Conservation (phyloP, 1,140 invertebrate genomes). For the Lordiphosa mommai region DNA sequence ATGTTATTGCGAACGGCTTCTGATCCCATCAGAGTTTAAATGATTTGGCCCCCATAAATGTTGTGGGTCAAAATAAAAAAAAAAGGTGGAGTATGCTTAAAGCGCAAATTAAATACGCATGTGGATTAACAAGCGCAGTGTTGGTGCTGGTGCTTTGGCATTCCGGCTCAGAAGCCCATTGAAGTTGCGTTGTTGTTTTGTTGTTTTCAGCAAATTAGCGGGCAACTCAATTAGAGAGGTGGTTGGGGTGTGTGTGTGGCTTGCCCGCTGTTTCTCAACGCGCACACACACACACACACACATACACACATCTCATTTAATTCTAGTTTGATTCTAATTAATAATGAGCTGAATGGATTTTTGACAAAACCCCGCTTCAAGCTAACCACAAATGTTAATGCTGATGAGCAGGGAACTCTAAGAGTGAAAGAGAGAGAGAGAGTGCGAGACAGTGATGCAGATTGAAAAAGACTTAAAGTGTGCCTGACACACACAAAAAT, state of each 20-base stretch:
- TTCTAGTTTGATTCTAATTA: slow-evolving; percentile 68
- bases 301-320: slow-evolving; percentile 40
- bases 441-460: no score
- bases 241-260: slow-evolving; percentile 7
- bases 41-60: no score
- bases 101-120: slow-evolving; percentile 66
- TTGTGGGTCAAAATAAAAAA: not conserved
- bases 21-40: no score
- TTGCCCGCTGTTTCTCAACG: slow-evolving; percentile 61
- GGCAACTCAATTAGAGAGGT: slow-evolving; percentile 62
- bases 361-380: not conserved
- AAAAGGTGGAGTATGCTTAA: slow-evolving; percentile 19
- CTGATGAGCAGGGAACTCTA: slow-evolving; percentile 13
- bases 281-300: slow-evolving; percentile 23
- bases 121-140: slow-evolving; percentile 3
- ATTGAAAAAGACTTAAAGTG: no score
- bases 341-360: slow-evolving; percentile 53
- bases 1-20: no score
- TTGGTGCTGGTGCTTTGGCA: no score
- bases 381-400: slow-evolving; percentile 22
- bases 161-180: not conserved
- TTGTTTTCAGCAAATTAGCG: slow-evolving; percentile 73
- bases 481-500: no score
- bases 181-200: slow-evolving; percentile 41
- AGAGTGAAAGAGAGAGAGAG: not conserved